Evolutionary conservation across 2,797 vertebrate species (phyloP).

Genomic region (Pseudochirops corinnae): DNA sequence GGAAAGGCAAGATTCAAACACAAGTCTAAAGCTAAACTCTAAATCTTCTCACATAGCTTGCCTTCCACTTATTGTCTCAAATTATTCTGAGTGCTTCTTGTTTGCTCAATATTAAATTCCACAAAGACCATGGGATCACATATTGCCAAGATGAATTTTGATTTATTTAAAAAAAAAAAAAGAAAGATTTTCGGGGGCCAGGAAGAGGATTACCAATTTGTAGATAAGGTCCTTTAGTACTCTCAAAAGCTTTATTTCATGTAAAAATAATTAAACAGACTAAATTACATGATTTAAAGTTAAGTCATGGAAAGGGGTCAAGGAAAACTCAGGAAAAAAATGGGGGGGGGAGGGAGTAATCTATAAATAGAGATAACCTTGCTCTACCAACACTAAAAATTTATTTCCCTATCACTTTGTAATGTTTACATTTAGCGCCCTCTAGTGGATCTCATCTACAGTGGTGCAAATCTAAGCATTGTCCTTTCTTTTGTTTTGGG

Average conservation of each 20-base stretch:
- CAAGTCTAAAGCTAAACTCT: neutral
- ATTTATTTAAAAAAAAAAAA: neutral
- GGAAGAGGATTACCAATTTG: neutral
- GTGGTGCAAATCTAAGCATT: accelerated
- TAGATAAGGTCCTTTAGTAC: neutral
- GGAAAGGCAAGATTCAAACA: neutral
- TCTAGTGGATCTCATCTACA: constrained; percentile 54
- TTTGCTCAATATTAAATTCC: neutral
- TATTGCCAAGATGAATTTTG: neutral
- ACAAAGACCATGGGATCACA: neutral
- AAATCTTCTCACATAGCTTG: neutral
- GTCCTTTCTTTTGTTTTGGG: neutral
- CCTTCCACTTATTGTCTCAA: neutral
- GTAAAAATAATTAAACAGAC: neutral
- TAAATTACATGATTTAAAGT: neutral
- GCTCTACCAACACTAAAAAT: neutral
- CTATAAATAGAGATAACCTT: neutral
- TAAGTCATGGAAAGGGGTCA: neutral
- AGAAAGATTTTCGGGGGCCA: neutral
- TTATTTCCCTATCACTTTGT: neutral
- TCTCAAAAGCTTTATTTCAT: neutral
- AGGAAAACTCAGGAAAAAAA: neutral
- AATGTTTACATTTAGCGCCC: constrained; percentile 66
- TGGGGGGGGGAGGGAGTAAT: neutral
- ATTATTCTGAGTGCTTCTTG: neutral